Conservation (phyloP, 2,888 invertebrate genomes). For the Plemyria rubiginata region DNA sequence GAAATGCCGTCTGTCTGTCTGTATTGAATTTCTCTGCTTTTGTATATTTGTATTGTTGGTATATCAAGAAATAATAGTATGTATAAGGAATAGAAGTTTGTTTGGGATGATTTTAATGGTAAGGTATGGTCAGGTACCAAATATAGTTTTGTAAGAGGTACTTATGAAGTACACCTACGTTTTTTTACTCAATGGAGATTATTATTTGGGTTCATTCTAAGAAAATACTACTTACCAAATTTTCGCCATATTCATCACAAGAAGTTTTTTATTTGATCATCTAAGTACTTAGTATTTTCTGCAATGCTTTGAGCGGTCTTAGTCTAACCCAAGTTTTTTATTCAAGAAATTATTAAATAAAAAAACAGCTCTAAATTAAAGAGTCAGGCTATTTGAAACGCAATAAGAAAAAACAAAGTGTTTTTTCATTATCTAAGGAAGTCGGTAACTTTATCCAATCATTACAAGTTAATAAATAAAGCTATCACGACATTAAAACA, state of each 20-base stretch:
- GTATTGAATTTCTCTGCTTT: conserved; percentile 41
- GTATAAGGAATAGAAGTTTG: conserved; percentile 7
- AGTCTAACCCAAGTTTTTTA: not conserved
- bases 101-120: conserved; percentile 7
- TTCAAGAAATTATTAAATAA: not conserved
- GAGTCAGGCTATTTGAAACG: not conserved
- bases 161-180: not conserved
- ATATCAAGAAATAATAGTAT: conserved; percentile 10
- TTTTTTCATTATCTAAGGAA: conserved; percentile 18
- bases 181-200: not conserved
- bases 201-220: not conserved
- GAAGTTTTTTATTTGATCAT: too few relatives aligned
- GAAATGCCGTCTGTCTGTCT: conserved; percentile 21
- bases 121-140: conserved; percentile 1
- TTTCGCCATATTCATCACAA: not conserved
- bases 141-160: conserved; percentile 1
- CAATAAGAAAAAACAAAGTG: not conserved
- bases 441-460: conserved; percentile 23
- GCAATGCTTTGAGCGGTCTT: too few relatives aligned
- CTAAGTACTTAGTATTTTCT: too few relatives aligned
- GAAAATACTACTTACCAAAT: not conserved
- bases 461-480: conserved; percentile 40
- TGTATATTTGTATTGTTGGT: conserved; percentile 27
- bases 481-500: conserved; percentile 56
- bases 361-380: not conserved